Base-by-base conservation (phyloP, 2,888 invertebrate genomes). In the Aspidiotus destructor region DNA sequence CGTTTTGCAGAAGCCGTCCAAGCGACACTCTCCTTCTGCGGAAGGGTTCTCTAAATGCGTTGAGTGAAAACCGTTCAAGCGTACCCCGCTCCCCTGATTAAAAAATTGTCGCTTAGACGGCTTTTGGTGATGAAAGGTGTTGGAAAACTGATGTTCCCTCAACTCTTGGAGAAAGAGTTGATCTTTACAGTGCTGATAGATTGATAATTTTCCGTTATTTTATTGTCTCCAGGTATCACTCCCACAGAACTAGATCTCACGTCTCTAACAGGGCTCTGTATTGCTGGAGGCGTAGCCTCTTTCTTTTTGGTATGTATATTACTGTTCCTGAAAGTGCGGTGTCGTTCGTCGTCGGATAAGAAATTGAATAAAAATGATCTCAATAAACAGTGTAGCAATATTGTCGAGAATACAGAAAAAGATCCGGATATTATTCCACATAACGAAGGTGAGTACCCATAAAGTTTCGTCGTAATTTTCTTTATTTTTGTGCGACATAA, bases 341-440 rank as follows among this genome's bases (percentile, higher is more conserved):
- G 57, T 54, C 52, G 62, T n/a, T 60, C 58, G 52, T 60, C 60
- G 15, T 15, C n/a, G 17, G 28, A 5, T 11, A 52, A 61, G 53
- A 69, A 69, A 48, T 8, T 41, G 41, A 41, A 44, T n/a, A 62
- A 62, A 10, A 62, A 62, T 41, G 69, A 69, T 16, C 53, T 62
- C 28, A 54, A 61, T 28, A 67, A 67, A 67, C 67, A 67, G 60
- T 60, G 52, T 41, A 62, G 69, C 55, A 17, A 60, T 58, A 62
- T 61, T 17, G 69, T 70, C 77, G 79, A 77, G 75, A 87, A 86
- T 72, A 91, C 91, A 76, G 92, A 92, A 74, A 86, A 91, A 75
- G 92, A 92, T 79, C 92, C 92, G 0, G 92, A 92, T 77, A 89
- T 92, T 65, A 91, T 92, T 74, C 92, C 92, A 0, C 61, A 68